These are phyloP conservation scores for Phalacrocorax aristotelis DNA, from an alignment of 2,113 vertebrate species.

Conservation along the genomic window DNA sequence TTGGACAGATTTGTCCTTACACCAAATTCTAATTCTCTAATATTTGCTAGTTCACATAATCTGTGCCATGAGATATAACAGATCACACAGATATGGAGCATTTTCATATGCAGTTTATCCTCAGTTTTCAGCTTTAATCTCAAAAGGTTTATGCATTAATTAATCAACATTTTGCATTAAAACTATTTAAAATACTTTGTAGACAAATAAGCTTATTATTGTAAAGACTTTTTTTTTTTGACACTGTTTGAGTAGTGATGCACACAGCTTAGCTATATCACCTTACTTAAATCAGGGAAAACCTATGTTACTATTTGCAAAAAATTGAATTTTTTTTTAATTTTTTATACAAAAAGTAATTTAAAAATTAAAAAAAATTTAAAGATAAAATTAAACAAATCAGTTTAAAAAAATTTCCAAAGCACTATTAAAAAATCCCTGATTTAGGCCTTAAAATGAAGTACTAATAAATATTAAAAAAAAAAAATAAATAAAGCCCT, in stretches of 20 bases:
- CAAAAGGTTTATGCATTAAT: background rate
- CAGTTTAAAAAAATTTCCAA: too few species aligned
- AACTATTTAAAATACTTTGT: background rate
- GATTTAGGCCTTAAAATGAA: too few species aligned
- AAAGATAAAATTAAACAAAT: too few species aligned
- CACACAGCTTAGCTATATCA: background rate
- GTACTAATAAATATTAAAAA: too few species aligned
- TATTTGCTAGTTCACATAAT: background rate
- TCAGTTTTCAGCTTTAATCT: background rate
- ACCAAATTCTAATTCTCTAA: too few species aligned
- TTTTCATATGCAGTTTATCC: background rate
- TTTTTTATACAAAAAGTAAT: too few species aligned
- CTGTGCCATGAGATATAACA: background rate
- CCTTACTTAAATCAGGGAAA: background rate
- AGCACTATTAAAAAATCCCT: too few species aligned
- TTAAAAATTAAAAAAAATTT: too few species aligned
- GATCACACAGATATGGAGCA: background rate
- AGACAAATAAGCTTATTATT: background rate
- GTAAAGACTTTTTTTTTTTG: fast-evolving
- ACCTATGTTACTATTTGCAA: background rate
- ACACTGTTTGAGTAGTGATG: background rate
- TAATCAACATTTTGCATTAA: background rate
- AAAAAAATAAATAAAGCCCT: too few species aligned
- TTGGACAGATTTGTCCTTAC: background rate
- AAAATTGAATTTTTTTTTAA: too few species aligned